Evolutionary conservation across 2,797 vertebrate species (phyloP), one percentile per base, ranked within the genome.

Genomic region (Hybognathus amarus): DNA sequence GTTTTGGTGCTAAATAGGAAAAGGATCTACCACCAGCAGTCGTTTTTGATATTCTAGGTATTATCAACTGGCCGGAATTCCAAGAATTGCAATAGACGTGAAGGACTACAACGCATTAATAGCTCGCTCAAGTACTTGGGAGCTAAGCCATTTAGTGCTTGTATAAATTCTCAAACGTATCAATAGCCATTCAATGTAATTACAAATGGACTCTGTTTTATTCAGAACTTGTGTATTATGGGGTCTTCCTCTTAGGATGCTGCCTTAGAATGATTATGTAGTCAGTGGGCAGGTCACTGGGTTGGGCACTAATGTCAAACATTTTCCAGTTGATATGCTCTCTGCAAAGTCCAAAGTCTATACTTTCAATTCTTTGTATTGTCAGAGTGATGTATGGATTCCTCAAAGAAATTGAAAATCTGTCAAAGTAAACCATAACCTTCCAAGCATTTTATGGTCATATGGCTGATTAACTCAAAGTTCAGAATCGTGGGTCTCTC

Each of bases 271-370:
- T 15, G 30, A 11, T 22, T 40, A 40, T 61, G n/a, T 17, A 56
- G 30, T 11, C 33, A 74, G 33, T 22, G 33, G 38, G 54, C 10
- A 30, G 27, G 24, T 30, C 6, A 71, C 3, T 61, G 2, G 17
- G 38, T 9, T 66, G 22, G 22, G 7, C 33, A 30, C 18, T 22
- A 6, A 52, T 45, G n/a, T 12, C 15, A 61, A n/a, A 61, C 22
- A 36, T 45, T 76, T 78, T 78, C 66, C 54, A 63, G 15, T 66
- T 64, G 6, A 42, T 33, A 24, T 67, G 10, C 17, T 64, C 20
- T 33, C 30, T 36, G 5, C 42, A 22, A 54, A 68, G 69, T 33
- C 20, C 10, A 85, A 80, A 71, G 79, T 70, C 42, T 81, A 10
- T 15, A 30, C n/a, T 77, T 80, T 50, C 18, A 3, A 17, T 47